Base-by-base conservation (phyloP, 2,888 invertebrate genomes). In the Podabrus alpinus region DNA sequence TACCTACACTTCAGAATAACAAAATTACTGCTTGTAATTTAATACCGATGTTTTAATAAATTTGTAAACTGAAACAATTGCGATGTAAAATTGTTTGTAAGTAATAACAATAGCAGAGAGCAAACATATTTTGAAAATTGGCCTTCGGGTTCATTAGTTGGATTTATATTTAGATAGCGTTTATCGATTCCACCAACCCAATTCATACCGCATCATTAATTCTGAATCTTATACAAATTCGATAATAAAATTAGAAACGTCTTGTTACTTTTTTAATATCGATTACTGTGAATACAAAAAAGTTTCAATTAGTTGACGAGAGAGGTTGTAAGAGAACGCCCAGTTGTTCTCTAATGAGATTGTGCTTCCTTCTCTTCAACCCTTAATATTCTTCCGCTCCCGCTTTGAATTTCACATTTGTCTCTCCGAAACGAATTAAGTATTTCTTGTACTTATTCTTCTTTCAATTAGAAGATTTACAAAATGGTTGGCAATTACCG, bases 271-370 rank as follows among this genome's bases (percentile, higher is more conserved):
- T 61, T 67, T 69, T 64, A 10, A 45, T 75, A 75, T 73, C 71
- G 73, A 76, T 73, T 73, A 73, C 66, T 10, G 45, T 9, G 67
- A 66, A 70, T 59, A 68, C n/a, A 73, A 69, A 73, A 76, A 68
- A 67, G 71, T 73, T 76, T 76, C 76, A 76, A 76, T 76, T 76
- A 73, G 69, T 29, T 70, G 61, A 70, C 67, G 45, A 71, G 71
- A 45, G 68, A 68, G 67, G 69, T 69, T 68, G 72, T 59, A 21
- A 66, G 71, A 70, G 73, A 64, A 76, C 71, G 68, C 73, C 73
- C 76, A 71, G 76, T 73, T 67, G 76, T 76, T 76, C 73, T 69
- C 71, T 76, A 76, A 76, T 73, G 76, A 76, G 76, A 69, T 68
- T 67, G 66, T 69, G 72, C 70, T 70, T 75, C 73, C 64, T 72